A percentile compares a stretch with the other conserved stretches of the same genome.
phyloP scores from a whole-genome alignment of 2,888 invertebrate genomes.

The Agonum fuliginosum region DNA sequence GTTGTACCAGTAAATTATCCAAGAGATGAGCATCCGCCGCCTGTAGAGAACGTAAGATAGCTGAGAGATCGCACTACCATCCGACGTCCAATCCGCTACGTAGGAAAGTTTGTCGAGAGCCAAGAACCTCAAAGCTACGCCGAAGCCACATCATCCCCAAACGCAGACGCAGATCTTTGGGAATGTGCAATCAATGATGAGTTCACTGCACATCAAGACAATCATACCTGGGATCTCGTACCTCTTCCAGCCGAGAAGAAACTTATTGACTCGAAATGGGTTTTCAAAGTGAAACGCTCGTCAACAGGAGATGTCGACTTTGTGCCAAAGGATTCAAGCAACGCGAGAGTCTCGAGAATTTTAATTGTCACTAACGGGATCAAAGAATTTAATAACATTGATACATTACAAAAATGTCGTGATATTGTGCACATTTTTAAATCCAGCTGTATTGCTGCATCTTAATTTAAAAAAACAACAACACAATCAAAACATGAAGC shows the following conservation, averaged over 20 bases:
- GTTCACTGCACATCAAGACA: slow-evolving; percentile 60
- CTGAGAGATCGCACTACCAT: slow-evolving; percentile 5
- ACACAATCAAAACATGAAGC: not conserved
- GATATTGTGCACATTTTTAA: slow-evolving; percentile 3
- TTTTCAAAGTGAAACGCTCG: not conserved
- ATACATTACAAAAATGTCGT: too few relatives aligned
- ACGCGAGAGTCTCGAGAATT: not conserved
- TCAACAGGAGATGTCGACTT: not conserved
- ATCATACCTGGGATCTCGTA: slow-evolving; percentile 61
- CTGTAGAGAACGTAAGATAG: not conserved
- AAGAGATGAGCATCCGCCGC: not conserved
- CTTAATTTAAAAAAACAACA: not conserved
- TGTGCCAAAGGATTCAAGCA: slow-evolving; percentile 33
- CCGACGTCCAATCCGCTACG: not conserved
- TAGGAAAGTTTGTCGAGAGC: not conserved
- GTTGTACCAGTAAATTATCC: slow-evolving; percentile 54
- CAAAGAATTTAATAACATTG: too few relatives aligned
- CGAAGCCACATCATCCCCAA: slow-evolving; percentile 61
- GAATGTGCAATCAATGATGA: slow-evolving; percentile 61
- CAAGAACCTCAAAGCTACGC: slow-evolving; percentile 60
- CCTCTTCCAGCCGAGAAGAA: not conserved
- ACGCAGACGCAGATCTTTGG: slow-evolving; percentile 61
- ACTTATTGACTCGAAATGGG: slow-evolving; percentile 39
- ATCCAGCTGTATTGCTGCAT: not conserved
- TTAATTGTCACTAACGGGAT: too few relatives aligned